Evolutionary conservation across 2,113 vertebrate species (phyloP).

Genomic region (Thoracochromis brauschi): DNA sequence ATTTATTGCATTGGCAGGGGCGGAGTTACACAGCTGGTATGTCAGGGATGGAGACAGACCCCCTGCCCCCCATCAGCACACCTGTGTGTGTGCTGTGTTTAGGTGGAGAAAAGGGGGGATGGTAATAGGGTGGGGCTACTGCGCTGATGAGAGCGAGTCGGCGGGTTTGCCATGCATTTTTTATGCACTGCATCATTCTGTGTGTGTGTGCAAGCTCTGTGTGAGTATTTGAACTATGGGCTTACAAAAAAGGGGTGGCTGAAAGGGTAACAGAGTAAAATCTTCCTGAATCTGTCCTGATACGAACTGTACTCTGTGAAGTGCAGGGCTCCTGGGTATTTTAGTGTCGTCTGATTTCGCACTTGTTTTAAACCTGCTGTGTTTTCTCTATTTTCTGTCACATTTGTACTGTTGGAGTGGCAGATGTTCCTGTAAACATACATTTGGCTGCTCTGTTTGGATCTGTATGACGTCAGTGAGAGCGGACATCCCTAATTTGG

Average conservation of each 20-base stretch:
- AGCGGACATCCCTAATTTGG: background rate
- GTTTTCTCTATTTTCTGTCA: background rate
- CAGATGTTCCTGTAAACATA: fast-evolving
- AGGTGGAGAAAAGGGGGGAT: background rate
- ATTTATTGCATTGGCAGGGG: slow-evolving; percentile 43
- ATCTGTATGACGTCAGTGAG: background rate
- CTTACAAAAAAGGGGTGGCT: background rate
- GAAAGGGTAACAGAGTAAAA: background rate
- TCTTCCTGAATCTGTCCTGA: background rate
- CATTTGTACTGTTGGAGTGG: background rate
- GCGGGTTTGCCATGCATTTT: background rate
- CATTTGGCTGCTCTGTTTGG: background rate
- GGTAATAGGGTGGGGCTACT: background rate
- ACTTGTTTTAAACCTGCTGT: background rate
- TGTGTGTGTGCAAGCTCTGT: background rate
- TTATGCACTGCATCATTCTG: slow-evolving; percentile 10
- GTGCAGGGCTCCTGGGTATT: background rate
- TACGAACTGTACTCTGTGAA: background rate
- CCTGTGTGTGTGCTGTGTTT: background rate
- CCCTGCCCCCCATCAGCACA: background rate
- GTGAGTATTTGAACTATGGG: background rate
- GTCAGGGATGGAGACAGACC: background rate
- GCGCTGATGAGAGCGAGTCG: background rate
- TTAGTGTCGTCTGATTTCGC: fast-evolving
- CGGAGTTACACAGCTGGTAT: slow-evolving; percentile 40